Evolutionary conservation across 2,113 vertebrate species (phyloP).

Genomic region (Pterocles orientalis): DNA sequence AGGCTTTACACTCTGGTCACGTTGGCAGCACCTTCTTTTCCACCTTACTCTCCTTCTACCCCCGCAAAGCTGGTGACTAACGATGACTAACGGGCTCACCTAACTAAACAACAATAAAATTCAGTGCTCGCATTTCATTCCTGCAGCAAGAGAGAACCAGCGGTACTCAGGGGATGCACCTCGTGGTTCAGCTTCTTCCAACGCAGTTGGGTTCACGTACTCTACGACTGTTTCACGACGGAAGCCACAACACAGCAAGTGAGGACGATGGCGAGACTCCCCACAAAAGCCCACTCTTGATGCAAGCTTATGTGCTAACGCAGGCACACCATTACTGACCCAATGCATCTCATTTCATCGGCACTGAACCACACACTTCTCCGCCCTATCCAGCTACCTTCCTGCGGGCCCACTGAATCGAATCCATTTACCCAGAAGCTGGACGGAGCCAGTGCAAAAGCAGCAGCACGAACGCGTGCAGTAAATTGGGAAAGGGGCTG

Average conservation of each 20-base stretch:
- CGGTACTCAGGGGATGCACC: no score
- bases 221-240: rapidly evolving
- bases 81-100: not conserved
- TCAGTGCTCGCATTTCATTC: rapidly evolving
- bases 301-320: no score
- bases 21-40: not conserved
- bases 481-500: no score
- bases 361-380: no score
- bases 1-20: not conserved
- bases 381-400: not conserved
- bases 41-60: not conserved
- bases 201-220: rapidly evolving
- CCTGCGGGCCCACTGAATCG: not conserved
- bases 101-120: not conserved
- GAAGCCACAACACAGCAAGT: not conserved
- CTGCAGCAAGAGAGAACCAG: no score
- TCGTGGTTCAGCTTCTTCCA: not conserved
- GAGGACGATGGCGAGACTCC: not conserved
- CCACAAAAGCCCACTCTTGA: not conserved
- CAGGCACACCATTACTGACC: not conserved
- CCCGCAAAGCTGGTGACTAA: not conserved
- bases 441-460: not conserved
- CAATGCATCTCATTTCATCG: not conserved
- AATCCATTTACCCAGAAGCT: not conserved
- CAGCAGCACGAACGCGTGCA: not conserved